Percentiles rank a stretch among this genome's conserved stretches.
These are phyloP conservation scores for Brachyalestes nurse DNA, from an alignment of 2,797 vertebrate species.

Conservation along the genomic window DNA sequence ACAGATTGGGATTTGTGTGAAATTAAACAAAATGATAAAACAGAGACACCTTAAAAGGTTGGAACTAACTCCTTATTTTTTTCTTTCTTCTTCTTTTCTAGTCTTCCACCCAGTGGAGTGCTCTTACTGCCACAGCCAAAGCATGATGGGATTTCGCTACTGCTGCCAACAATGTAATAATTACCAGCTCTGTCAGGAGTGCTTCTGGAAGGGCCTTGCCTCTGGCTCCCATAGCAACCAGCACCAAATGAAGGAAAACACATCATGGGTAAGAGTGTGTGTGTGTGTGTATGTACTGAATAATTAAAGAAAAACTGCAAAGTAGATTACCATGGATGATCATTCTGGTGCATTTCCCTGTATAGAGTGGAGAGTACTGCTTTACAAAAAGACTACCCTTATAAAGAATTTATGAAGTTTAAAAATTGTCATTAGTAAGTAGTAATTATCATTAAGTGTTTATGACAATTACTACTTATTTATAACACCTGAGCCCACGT, in stretches of 20 bases:
- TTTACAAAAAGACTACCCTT: no score
- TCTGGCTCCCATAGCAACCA: constrained; percentile 99
- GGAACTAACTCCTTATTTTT: constrained; percentile 4
- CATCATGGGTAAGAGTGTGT: constrained; percentile 91
- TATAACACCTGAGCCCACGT: no score
- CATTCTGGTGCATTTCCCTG: no score
- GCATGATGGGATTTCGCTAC: constrained; percentile 99
- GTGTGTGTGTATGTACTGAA: constrained; percentile 33
- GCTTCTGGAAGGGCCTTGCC: constrained; percentile 99
- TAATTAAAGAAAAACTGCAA: neutral
- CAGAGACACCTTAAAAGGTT: neutral
- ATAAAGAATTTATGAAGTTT: no score
- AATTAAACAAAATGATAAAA: neutral
- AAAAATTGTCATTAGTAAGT: no score
- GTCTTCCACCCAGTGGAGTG: constrained; percentile 99
- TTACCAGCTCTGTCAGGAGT: constrained; percentile 99
- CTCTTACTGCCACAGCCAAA: constrained; percentile 98
- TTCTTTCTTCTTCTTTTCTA: constrained; percentile 61
- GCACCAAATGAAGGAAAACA: constrained; percentile 99
- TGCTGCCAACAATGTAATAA: constrained; percentile 99
- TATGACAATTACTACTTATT: no score
- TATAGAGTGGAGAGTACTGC: no score
- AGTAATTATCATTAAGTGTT: no score
- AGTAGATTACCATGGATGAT: no score
- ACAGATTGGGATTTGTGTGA: neutral